Evolutionary conservation across 2,888 invertebrate genomes (phyloP).

Genomic region (Galerucella calmariensis): DNA sequence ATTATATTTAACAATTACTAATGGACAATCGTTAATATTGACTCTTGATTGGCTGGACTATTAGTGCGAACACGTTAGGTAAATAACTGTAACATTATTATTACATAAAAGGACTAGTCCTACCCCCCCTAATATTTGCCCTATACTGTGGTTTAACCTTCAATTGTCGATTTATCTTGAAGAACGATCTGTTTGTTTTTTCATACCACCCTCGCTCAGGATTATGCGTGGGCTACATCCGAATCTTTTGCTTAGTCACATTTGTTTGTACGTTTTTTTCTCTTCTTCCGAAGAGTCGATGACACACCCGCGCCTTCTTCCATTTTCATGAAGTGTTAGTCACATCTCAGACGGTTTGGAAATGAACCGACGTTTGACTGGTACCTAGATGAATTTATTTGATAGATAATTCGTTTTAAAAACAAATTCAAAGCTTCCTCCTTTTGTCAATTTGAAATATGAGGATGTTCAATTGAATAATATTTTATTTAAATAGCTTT

Average conservation of each 20-base stretch:
- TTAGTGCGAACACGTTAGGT: no score
- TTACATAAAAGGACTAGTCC: no score
- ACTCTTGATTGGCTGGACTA: no score
- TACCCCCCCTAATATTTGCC: no score
- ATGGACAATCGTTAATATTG: no score
- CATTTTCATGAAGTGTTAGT: slow-evolving; percentile 22
- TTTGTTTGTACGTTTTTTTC: background rate
- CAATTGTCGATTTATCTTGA: background rate
- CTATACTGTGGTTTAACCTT: background rate
- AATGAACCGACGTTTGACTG: slow-evolving; percentile 1
- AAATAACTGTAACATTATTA: no score
- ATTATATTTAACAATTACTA: no score
- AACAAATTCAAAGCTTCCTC: background rate
- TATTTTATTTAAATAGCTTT: no score
- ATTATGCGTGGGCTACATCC: slow-evolving; percentile 10
- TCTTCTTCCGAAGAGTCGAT: slow-evolving; percentile 12
- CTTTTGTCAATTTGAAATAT: no score
- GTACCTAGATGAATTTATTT: no score
- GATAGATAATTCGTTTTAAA: background rate
- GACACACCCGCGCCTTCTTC: slow-evolving; percentile 17
- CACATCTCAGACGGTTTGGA: slow-evolving; percentile 13
- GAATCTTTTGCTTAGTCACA: slow-evolving; percentile 21
- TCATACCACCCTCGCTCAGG: slow-evolving; percentile 5
- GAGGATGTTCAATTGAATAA: no score
- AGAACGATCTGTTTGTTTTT: slow-evolving; percentile 1